A percentile compares a stretch with the other conserved stretches of the same genome.
phyloP scores from a whole-genome alignment of 2,113 vertebrate species.

The Ceuthmochares aereus region DNA sequence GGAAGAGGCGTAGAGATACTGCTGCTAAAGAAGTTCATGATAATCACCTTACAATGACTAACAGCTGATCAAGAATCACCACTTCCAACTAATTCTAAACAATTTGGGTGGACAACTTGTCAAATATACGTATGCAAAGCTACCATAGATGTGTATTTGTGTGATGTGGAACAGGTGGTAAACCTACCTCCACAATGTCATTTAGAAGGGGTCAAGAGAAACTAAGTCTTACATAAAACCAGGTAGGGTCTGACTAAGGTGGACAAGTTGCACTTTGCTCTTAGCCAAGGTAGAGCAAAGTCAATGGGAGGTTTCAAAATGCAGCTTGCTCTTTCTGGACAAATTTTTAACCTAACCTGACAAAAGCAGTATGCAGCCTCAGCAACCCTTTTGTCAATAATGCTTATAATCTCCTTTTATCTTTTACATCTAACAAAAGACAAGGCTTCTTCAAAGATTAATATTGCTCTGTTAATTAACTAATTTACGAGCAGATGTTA shows the following conservation, averaged over 20 bases:
- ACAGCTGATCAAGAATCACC: background rate
- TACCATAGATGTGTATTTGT: background rate
- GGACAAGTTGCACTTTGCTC: background rate
- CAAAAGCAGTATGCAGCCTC: background rate
- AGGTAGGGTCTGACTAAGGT: background rate
- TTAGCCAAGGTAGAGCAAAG: background rate
- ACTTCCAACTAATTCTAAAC: background rate
- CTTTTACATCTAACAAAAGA: background rate
- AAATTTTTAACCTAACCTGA: background rate
- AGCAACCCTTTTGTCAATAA: background rate
- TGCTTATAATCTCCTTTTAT: background rate
- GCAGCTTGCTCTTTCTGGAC: background rate
- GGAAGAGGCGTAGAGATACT: background rate
- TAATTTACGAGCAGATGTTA: slow-evolving; percentile 40
- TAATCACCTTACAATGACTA: background rate
- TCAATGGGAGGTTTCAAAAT: background rate
- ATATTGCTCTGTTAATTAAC: slow-evolving; percentile 54
- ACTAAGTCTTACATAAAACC: background rate
- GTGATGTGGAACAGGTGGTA: background rate
- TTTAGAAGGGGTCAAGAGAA: background rate
- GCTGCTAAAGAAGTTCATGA: background rate
- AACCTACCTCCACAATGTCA: background rate
- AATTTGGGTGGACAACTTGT: background rate
- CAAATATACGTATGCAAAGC: background rate
- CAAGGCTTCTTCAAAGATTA: slow-evolving; percentile 6